Evolutionary conservation across 2,888 invertebrate species (phyloP), one percentile per base, ranked within the genome.

Genomic region (Gymnoscelis rufifasciata): DNA sequence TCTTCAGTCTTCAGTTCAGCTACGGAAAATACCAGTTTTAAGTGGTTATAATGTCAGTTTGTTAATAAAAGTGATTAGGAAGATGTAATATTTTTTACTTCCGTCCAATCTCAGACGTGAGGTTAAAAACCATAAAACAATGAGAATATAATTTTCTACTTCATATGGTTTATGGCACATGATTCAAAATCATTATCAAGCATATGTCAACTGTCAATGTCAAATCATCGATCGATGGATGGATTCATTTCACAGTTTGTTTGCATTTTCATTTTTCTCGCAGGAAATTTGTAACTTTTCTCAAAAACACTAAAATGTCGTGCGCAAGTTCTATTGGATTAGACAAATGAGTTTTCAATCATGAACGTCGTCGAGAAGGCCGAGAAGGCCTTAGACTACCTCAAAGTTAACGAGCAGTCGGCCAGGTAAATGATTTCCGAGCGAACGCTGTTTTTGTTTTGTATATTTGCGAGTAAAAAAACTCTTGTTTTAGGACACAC

Each of bases 281-380:
- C 59, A 55, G 53, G 64, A 67, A 64, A 62, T 59, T 41, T 13
- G 62, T 40, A 10, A 35, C 52, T 67, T 65, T 15, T 23, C 11
- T 38, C 45, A 43, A 46, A 14, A 38, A 44, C 43, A 47, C n/a
- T 14, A 28, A 74, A 59, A 78, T 80, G 73, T 13, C 48, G 14
- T 40, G 42, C 51, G 39, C 38, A 35, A 38, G 33, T 47, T 55
- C 15, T 15, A 5, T 27, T 14, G 54, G 47, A 10, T 47, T 48
- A 36, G 61, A 66, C 60, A 77, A 57, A 73, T 46, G 47, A 46
- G 7, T 43, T 13, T 31, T 19, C 49, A 72, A 66, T 55, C 55
- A 89, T 89, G 89, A 88, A 86, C 57, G 77, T 88, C 24, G 60
- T 88, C 36, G 88, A 89, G 47, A 88, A 88, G 64, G 88, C 88